Percentiles rank a stretch among this genome's conserved stretches.
Conservation (phyloP, 2,888 invertebrate species). For the Dexiosoma caninum region DNA sequence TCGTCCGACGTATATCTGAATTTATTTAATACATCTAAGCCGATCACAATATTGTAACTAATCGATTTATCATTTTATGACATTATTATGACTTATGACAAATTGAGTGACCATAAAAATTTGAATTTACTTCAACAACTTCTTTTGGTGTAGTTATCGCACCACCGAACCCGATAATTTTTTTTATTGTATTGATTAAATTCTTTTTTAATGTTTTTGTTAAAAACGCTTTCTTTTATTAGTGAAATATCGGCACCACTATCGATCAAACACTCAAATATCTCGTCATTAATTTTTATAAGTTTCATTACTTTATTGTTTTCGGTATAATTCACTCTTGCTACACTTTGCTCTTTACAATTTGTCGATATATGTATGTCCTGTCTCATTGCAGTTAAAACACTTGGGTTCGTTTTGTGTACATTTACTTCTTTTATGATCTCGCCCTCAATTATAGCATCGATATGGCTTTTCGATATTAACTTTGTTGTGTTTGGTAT, state of each 20-base stretch:
- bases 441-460: neutral
- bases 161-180: constrained; percentile 10
- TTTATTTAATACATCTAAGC: constrained; percentile 30
- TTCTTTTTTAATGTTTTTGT: neutral
- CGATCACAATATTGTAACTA: constrained; percentile 21
- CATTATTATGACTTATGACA: neutral
- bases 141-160: constrained; percentile 8
- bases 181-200: neutral
- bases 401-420: constrained; percentile 4
- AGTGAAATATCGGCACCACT: constrained; percentile 34
- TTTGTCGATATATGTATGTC: constrained; percentile 37
- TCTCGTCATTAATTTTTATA: neutral
- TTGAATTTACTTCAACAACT: neutral
- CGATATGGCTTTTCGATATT: neutral
- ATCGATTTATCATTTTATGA: constrained; percentile 1
- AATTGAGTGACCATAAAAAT: neutral
- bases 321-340: constrained; percentile 2
- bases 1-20: neutral
- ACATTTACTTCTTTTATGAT: constrained; percentile 3
- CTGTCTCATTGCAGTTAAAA: neutral
- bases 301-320: constrained; percentile 9
- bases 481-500: neutral
- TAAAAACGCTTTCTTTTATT: constrained; percentile 8
- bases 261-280: constrained; percentile 23
- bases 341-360: constrained; percentile 6